Evolutionary conservation across 1,140 invertebrate genomes (phyloP).

Genomic region (Eciton burchellii): DNA sequence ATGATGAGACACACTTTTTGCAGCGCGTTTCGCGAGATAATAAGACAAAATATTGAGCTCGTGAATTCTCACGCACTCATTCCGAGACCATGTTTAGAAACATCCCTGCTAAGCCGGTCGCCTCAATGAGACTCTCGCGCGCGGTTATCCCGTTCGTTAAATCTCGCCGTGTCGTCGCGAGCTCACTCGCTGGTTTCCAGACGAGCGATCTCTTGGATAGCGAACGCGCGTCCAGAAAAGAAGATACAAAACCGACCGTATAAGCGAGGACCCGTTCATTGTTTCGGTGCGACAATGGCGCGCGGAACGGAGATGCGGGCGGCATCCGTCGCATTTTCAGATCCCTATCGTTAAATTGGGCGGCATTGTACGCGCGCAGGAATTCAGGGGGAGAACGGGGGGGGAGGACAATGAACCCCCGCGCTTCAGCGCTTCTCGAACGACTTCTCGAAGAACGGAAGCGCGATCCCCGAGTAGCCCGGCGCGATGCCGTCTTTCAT

Average conservation of each 20-base stretch:
- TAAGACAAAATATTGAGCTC: no score
- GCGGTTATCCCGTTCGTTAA: slow-evolving; percentile 49
- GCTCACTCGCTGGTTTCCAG: slow-evolving; percentile 33
- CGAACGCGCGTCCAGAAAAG: slow-evolving; percentile 2
- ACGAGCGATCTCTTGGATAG: slow-evolving; percentile 40
- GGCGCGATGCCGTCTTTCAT: slow-evolving; percentile 4
- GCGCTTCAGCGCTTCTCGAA: neutral
- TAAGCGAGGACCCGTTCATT: slow-evolving; percentile 36
- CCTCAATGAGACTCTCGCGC: slow-evolving; percentile 27
- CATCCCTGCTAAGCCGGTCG: neutral
- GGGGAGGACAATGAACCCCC: slow-evolving; percentile 26
- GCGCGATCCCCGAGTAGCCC: neutral
- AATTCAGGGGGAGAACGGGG: no score
- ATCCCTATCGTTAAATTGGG: slow-evolving; percentile 69
- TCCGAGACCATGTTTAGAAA: neutral
- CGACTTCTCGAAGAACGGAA: neutral
- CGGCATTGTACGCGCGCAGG: slow-evolving; percentile 52
- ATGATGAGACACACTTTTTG: no score
- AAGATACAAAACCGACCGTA: slow-evolving; percentile 35
- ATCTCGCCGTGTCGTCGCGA: slow-evolving; percentile 37
- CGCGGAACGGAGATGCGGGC: slow-evolving; percentile 66
- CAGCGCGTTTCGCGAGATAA: no score
- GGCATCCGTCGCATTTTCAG: slow-evolving; percentile 68
- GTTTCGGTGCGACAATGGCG: slow-evolving; percentile 34
- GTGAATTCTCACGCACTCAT: neutral